Evolutionary conservation across 2,888 invertebrate genomes (phyloP).

Genomic region (Pristionchus maxplancki): DNA sequence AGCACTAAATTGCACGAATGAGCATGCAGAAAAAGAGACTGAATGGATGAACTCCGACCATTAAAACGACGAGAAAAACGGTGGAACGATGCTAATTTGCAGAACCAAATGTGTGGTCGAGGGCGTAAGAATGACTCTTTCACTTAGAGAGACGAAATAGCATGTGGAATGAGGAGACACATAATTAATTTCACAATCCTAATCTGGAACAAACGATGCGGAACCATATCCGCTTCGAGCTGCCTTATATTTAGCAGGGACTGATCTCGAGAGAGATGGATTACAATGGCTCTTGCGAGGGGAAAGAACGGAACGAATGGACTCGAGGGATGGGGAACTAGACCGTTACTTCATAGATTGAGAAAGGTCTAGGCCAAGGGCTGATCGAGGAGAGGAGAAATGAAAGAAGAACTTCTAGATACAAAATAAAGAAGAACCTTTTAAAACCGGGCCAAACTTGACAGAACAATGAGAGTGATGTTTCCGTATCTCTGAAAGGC

Average conservation of each 20-base stretch:
- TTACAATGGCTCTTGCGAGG: background rate
- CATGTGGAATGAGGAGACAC: background rate
- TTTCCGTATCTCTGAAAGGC: background rate
- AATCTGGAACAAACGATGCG: slow-evolving; percentile 2
- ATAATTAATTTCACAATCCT: background rate
- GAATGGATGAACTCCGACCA: background rate
- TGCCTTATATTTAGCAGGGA: background rate
- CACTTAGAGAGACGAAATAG: background rate
- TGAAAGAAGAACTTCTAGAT: too few relatives aligned
- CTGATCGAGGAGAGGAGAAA: background rate
- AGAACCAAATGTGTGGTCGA: background rate
- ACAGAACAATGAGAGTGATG: background rate
- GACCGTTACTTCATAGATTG: background rate
- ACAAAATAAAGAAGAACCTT: background rate
- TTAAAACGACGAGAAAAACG: background rate
- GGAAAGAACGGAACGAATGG: background rate
- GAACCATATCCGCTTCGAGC: background rate
- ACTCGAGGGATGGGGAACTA: background rate
- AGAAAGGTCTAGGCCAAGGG: background rate
- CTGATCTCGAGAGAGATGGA: background rate
- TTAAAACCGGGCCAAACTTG: background rate
- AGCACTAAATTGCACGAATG: background rate
- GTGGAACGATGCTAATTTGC: background rate
- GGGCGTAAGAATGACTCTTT: background rate
- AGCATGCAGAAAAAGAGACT: background rate